Base-by-base conservation (phyloP, 2,113 vertebrate species). In the Parotia lawesii region DNA sequence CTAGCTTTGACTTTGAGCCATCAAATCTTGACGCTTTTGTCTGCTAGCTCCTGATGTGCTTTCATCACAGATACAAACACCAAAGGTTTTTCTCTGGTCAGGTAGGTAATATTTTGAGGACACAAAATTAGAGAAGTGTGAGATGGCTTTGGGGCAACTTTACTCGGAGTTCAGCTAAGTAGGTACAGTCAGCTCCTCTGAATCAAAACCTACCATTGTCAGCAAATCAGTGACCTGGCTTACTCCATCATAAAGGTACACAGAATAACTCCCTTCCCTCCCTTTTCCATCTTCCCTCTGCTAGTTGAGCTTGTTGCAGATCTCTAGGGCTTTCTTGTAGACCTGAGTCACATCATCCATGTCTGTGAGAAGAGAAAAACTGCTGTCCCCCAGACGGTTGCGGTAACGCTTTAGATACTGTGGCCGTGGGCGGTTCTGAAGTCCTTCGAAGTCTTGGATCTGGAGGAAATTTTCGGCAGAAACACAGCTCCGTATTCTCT, bases 261-360 rank as follows among this genome's bases (percentile, higher is more conserved):
- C 86, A 83, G 47, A 44, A 94, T 90, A 95, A 71, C 83, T 96
- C 89, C 69, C 62, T 70, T 92, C 95, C 83, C 56, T n/a, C 72
- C 83, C 85, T 88, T 76, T 93, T 42, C 85, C 18, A 25, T 88
- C 87, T 81, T 33, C 78, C 25, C 44, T 82, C 76, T 66, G 87
- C 96, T 98, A 98, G 97, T 98, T 98, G 96, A 99, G 98, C 85
- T 98, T 99, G 98, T 97, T 98, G 97, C 98, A 99, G 96, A 99
- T 99, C 97, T 99, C 99, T 95, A 99, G 98, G 94, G 99, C 99
- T 97, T 99, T 99, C 97, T 99, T 99, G 97, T 99, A 99, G 96
- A 99, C 99, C 98, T 99, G 99, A 98, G 99, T 99, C 98, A 99
- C 97, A 44, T 98, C 98, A 91, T 98, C 98, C 98, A 99, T 98